Base-by-base conservation (phyloP, 1,140 invertebrate species). In the Araneus ventricosus region DNA sequence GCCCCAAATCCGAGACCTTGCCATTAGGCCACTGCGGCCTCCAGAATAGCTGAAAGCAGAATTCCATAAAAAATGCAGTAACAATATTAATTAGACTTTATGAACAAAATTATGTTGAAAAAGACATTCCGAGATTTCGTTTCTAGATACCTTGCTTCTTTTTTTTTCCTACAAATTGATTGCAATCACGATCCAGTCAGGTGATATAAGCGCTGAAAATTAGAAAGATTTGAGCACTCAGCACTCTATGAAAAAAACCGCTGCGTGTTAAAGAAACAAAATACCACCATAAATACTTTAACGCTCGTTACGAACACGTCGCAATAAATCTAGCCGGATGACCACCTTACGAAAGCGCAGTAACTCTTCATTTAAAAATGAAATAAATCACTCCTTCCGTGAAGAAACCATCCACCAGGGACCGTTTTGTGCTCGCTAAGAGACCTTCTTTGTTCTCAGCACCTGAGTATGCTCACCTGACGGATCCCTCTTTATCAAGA, bases 301-400 rank as follows among this genome's bases (percentile, higher is more conserved):
- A 4, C 30, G 34, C 70, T 75, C 70, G 70, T 75, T 75, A 75
- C 34, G 5, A 37, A 30, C 30, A 37, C 30, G 70, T 2, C 14
- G 70, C 70, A 37, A 75, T 75, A 75, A 75, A 75, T 75, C 30
- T 75, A 4, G 14, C 17, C 34, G 17, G 30, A 75, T 34, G 70
- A 1, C 20, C 70, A 37, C 14, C 70, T 75, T 75, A 34, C 70
- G 4, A 75, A 37, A 37, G 2, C 2, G 14, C 4, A 20, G 6
- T 75, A 75, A 75, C 70, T 75, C 70, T 75, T 75, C 70, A 75
- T 75, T 75, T 75, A 37, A 30, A 75, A 75, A 34, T 22, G 70
- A 37, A 20, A 34, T 75, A 75, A 75, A 75, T 75, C 70, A 75
- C 34, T 37, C 34, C 30, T 34, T 75, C 37, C 70, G 30, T 34